Base-by-base conservation (phyloP, 2,797 vertebrate species). In the Artibeus jamaicensis region DNA sequence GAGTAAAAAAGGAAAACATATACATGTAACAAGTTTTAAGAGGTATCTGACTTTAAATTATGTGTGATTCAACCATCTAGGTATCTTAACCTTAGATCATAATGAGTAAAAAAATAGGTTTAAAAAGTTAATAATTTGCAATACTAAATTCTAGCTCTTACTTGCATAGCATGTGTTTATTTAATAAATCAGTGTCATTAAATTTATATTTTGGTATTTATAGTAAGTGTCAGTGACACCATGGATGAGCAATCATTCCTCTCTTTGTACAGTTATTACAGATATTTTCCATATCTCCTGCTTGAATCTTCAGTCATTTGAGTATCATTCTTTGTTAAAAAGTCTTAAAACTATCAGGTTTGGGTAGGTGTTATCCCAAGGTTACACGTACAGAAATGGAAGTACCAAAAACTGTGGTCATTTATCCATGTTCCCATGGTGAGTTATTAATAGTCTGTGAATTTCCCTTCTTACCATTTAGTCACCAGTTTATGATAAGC, bases 401-500 rank as follows among this genome's bases (percentile, higher is more conserved):
- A 55, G 7, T 32, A 84, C 53, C 6, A 42, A 73, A 53, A 50
- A 73, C 11, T 3, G 79, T 44, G 34, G n/a, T 46, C n/a, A 67
- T 78, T 88, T 85, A 67, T 50, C 50, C 79, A 14, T 5, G 3
- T 73, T 89, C 71, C 53, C 16, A 29, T 46, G 19, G 3, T n/a
- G 57, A 84, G 24, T 77, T 93, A 83, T 92, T 86, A 85, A 94
- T 8, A 81, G n/a, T 89, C 89, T 94, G 94, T 24, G 5, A 50
- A 77, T 89, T 77, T 89, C 79, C 18, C 29, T 68, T 94, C 46
- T 86, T 65, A 71, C 12, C 24, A 81, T 86, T 95, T 95, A 95
- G 95, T 95, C 74, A 81, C 50, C 19, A 77, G 50, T 96, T 96
- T 96, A 91, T 85, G 70, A 89, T 93, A 78, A 92, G 77, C 79